Evolutionary conservation across 2,888 invertebrate genomes (phyloP).

Genomic region (Epiblema foenella): DNA sequence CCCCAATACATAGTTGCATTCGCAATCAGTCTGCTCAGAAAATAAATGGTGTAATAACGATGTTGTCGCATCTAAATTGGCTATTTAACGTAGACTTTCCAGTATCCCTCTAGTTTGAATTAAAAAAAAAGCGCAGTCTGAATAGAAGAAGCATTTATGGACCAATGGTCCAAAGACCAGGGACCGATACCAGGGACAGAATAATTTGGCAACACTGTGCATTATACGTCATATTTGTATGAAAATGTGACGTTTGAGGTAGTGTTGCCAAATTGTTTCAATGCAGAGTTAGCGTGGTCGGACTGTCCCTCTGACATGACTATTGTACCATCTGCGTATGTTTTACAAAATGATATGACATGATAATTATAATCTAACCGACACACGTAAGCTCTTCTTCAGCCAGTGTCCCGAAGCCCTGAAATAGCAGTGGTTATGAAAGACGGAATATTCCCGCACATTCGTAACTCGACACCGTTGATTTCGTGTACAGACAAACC

Average conservation of each 20-base stretch:
- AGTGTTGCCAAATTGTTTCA: too few relatives aligned
- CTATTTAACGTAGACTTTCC: neutral
- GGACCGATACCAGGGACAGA: too few relatives aligned
- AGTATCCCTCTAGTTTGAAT: neutral
- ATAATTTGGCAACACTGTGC: too few relatives aligned
- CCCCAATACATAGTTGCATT: slow-evolving; percentile 5
- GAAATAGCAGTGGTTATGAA: slow-evolving; percentile 18
- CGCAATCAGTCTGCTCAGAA: neutral
- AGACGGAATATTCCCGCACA: slow-evolving; percentile 13
- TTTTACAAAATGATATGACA: too few relatives aligned
- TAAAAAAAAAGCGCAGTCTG: neutral
- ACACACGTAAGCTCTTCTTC: neutral
- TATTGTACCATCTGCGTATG: too few relatives aligned
- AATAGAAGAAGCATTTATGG: neutral
- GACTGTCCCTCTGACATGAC: too few relatives aligned
- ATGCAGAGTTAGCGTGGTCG: too few relatives aligned
- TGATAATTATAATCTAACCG: neutral
- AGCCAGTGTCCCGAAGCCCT: neutral
- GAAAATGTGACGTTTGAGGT: too few relatives aligned
- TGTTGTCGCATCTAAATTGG: neutral
- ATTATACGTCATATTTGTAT: too few relatives aligned
- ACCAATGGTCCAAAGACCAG: too few relatives aligned
- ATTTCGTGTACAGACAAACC: neutral
- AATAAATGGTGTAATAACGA: neutral
- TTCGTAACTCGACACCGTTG: slow-evolving; percentile 8